Percentiles rank a stretch among this genome's conserved stretches.
Conservation (phyloP, 1,140 invertebrate species). For the Euborellia annulipes region DNA sequence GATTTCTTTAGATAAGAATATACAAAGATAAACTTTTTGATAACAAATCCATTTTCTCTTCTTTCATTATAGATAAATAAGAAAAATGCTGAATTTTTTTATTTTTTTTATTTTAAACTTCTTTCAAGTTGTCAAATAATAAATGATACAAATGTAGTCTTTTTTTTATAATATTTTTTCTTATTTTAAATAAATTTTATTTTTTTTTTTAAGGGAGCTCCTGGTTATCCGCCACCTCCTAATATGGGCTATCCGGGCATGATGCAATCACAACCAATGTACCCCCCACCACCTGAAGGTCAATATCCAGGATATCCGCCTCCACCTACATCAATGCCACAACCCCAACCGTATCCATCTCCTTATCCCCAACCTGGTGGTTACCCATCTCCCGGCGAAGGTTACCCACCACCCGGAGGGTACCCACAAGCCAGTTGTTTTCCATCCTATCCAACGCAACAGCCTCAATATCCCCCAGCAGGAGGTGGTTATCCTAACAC, state of each 20-base stretch:
- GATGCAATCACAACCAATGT: conserved; percentile 8
- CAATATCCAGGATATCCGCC: conserved; percentile 7
- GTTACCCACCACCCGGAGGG: neutral
- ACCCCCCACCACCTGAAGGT: conserved; percentile 9
- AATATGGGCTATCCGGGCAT: conserved; percentile 12
- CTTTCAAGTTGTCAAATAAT: no score
- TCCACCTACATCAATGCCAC: conserved; percentile 7
- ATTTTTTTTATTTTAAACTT: no score
- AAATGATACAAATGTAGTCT: no score
- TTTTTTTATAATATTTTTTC: no score
- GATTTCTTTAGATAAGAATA: no score
- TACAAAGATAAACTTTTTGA: no score
- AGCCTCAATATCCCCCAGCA: neutral
- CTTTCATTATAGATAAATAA: no score
- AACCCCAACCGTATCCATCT: conserved; percentile 5
- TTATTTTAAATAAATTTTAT: no score
- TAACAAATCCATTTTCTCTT: no score
- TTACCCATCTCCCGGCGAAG: conserved; percentile 10
- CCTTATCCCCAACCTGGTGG: conserved; percentile 11
- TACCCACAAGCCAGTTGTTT: no score
- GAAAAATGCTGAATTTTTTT: no score
- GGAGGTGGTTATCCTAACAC: neutral
- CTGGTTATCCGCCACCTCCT: conserved; percentile 12
- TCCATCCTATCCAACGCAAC: no score
- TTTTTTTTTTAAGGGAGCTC: conserved; percentile 23